phyloP scores from a whole-genome alignment of 92 coral and sea anemone genomes.

The Blastomussa wellsi region DNA sequence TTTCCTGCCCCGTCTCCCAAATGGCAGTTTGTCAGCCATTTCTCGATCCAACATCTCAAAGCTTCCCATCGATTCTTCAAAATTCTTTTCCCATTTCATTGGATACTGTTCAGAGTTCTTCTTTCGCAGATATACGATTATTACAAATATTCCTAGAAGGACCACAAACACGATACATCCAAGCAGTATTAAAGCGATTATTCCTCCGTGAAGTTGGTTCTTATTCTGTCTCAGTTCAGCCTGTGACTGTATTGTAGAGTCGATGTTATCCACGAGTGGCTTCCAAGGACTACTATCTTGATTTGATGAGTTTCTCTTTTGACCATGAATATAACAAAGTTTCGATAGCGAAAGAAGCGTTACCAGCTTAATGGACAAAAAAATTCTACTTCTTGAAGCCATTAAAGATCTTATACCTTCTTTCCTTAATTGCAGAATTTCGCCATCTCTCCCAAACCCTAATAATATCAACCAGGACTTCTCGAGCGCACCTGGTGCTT shows the following conservation, averaged over 20 bases:
- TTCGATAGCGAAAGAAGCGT: not conserved
- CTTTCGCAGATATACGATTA: not conserved
- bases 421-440: not conserved
- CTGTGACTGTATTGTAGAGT: not conserved
- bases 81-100: conserved; percentile 7
- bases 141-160: not conserved
- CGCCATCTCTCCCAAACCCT: not conserved
- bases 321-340: not conserved
- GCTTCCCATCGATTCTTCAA: conserved; percentile 15
- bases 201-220: not conserved
- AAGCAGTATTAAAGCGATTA: conserved; percentile 2
- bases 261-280: not conserved
- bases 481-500: not conserved
- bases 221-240: not conserved
- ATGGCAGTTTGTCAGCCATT: not conserved
- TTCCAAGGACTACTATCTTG: not conserved
- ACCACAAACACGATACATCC: not conserved
- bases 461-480: not conserved
- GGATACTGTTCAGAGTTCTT: not conserved
- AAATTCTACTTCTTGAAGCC: not conserved
- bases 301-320: not conserved
- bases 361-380: not conserved
- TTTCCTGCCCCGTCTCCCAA: not conserved
- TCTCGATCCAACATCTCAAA: conserved; percentile 1
- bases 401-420: not conserved